Percentiles rank a stretch among this genome's conserved stretches.
These are phyloP conservation scores for Nerophis lumbriciformis DNA, from an alignment of 2,113 vertebrate species.

Conservation along the genomic window DNA sequence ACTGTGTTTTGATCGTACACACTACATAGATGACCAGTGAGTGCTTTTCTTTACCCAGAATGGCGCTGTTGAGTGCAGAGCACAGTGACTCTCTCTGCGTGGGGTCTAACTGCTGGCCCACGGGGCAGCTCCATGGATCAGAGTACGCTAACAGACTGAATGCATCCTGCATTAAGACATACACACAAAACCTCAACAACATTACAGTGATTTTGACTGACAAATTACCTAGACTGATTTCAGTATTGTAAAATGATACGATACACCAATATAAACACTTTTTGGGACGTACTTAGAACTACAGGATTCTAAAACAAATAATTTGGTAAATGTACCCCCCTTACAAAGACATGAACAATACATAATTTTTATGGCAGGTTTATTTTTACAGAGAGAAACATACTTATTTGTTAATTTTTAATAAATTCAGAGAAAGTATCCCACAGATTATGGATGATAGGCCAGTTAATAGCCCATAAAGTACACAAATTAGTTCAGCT, in stretches of 20 bases:
- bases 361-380: no score
- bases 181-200: not conserved
- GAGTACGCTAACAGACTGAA: slow-evolving; percentile 97
- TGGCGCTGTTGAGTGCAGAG: slow-evolving; percentile 96
- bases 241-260: not conserved
- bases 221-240: not conserved
- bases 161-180: slow-evolving; percentile 78
- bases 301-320: no score
- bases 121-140: slow-evolving; percentile 95
- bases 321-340: no score
- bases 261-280: not conserved
- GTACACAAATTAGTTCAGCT: no score
- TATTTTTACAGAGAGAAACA: no score
- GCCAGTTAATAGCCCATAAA: no score
- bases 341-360: no score
- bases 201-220: not conserved
- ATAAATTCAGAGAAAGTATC: no score
- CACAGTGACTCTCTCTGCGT: slow-evolving; percentile 95
- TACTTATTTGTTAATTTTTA: no score
- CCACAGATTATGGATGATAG: no score
- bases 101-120: slow-evolving; percentile 93
- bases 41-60: slow-evolving; percentile 81
- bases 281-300: no score
- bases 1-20: not conserved
- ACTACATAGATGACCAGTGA: not conserved